These are phyloP conservation scores for Samia ricini DNA, from an alignment of 1,140 invertebrate genomes.

Conservation along the genomic window DNA sequence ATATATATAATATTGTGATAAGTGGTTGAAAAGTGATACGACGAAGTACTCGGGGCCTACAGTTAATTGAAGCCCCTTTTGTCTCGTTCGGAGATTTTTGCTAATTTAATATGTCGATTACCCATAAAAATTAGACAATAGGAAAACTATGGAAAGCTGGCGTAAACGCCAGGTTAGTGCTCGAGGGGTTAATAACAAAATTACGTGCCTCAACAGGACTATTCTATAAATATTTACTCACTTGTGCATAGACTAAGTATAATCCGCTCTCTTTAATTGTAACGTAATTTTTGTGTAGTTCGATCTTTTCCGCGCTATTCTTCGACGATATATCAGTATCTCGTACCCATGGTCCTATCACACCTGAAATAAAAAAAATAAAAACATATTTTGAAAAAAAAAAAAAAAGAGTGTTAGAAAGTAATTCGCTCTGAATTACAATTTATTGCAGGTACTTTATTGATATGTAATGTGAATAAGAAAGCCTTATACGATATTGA, in stretches of 20 bases:
- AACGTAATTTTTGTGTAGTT: constrained; percentile 49
- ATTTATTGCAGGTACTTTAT: not conserved
- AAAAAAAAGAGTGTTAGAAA: not conserved
- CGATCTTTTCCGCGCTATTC: constrained; percentile 54
- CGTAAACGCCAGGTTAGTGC: no score
- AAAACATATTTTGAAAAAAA: not conserved
- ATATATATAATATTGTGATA: no score
- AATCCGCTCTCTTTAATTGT: constrained; percentile 56
- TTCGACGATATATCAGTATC: constrained; percentile 54
- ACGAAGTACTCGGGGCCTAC: no score
- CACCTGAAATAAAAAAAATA: constrained; percentile 37
- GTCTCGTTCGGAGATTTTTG: no score
- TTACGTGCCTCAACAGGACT: no score
- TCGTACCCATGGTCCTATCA: constrained; percentile 58
- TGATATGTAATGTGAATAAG: not conserved
- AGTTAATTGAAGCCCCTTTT: no score
- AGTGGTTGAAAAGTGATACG: no score
- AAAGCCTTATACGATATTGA: no score
- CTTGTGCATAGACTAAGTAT: constrained; percentile 65
- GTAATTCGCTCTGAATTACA: not conserved
- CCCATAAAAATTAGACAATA: no score
- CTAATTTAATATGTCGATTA: no score
- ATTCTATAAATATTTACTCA: constrained; percentile 37
- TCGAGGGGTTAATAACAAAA: no score
- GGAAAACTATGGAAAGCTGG: no score